Evolutionary conservation across 2,797 vertebrate species (phyloP).

Genomic region (Sorex maritimensis): DNA sequence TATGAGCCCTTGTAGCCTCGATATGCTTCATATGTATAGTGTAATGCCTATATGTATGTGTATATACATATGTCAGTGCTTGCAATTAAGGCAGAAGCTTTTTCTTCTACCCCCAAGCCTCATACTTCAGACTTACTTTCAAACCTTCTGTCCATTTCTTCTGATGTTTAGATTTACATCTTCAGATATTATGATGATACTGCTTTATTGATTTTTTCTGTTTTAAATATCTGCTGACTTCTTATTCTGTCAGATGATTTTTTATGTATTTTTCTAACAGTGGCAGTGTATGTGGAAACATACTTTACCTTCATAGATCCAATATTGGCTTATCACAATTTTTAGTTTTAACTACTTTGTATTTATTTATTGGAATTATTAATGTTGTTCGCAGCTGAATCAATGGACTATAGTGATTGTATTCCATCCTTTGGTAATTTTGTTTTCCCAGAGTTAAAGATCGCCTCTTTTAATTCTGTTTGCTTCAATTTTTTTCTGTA

Average conservation of each 20-base stretch:
- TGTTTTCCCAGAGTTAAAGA: constrained; percentile 74
- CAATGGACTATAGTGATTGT: constrained; percentile 43
- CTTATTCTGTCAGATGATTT: constrained; percentile 65
- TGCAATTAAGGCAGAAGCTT: constrained; percentile 57
- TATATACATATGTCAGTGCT: constrained; percentile 12
- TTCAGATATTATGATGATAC: constrained; percentile 64
- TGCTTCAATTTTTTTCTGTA: constrained; percentile 55
- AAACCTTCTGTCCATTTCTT: constrained; percentile 50
- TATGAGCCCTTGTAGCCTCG: neutral
- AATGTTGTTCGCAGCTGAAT: constrained; percentile 65
- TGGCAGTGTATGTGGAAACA: neutral
- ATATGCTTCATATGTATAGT: constrained; percentile 17
- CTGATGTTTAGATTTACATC: constrained; percentile 67
- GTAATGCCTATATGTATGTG: neutral
- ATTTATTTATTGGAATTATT: constrained; percentile 61
- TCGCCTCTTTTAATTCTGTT: constrained; percentile 44
- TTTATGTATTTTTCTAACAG: constrained; percentile 60
- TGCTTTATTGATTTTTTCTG: constrained; percentile 55
- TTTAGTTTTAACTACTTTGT: constrained; percentile 60
- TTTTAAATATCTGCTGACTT: constrained; percentile 73
- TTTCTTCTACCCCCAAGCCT: constrained; percentile 58
- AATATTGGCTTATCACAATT: constrained; percentile 51
- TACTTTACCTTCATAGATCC: constrained; percentile 18
- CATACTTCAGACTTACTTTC: constrained; percentile 64
- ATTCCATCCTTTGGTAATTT: constrained; percentile 67